Conservation (phyloP, 2,113 vertebrate species). For the Trochalopteron elliotii region DNA sequence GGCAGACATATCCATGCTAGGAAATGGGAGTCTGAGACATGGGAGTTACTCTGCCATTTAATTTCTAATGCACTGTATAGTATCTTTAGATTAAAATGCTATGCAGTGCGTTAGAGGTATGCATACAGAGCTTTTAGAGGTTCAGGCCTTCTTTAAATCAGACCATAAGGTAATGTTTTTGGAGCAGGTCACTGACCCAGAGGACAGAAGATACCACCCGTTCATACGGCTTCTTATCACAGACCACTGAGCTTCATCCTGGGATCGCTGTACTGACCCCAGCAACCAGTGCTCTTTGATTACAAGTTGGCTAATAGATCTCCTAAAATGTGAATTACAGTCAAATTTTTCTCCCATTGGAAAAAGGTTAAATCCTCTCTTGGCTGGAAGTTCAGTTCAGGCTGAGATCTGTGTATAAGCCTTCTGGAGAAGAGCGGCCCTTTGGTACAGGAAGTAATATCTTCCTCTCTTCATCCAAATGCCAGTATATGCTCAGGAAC, state of each 20-base stretch:
- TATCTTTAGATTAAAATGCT: background rate
- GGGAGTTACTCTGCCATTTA: background rate
- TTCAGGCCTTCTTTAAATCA: background rate
- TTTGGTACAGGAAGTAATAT: background rate
- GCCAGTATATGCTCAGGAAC: background rate
- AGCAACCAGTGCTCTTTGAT: background rate
- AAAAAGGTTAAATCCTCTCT: background rate
- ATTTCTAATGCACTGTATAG: background rate
- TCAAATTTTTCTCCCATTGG: background rate
- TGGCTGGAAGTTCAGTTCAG: background rate
- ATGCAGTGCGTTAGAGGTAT: too few species aligned
- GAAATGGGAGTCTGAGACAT: background rate
- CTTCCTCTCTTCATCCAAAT: background rate
- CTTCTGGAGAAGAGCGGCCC: background rate
- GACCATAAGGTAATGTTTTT: background rate
- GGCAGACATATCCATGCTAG: background rate
- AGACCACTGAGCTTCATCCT: background rate
- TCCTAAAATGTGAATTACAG: background rate
- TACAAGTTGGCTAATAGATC: background rate
- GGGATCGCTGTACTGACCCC: rapidly evolving
- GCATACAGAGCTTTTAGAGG: background rate
- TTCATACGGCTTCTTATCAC: background rate
- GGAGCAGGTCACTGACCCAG: background rate
- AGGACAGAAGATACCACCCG: background rate
- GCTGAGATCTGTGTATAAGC: background rate